Evolutionary conservation across 2,797 vertebrate genomes (phyloP).

Genomic region (Scarus forsteni): DNA sequence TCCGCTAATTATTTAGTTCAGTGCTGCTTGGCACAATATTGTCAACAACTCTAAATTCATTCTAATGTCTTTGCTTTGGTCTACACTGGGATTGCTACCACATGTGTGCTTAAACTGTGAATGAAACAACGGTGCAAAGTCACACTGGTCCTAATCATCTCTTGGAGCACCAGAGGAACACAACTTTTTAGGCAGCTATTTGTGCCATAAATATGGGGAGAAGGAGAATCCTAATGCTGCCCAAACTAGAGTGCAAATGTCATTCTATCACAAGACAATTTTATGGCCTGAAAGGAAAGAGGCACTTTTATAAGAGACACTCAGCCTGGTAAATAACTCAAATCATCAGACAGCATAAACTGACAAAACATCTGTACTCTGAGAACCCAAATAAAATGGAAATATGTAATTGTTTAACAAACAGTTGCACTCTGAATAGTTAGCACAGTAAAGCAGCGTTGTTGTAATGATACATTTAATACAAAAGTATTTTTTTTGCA

Average conservation of each 20-base stretch:
- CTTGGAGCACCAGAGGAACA: no score
- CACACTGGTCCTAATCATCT: no score
- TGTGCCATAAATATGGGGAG: no score
- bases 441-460: not conserved
- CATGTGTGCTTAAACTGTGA: no score
- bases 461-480: slow-evolving; percentile 6
- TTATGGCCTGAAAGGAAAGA: not conserved
- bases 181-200: no score
- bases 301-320: not conserved
- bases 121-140: no score
- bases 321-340: slow-evolving; percentile 22
- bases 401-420: slow-evolving; percentile 31
- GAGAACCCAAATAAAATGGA: slow-evolving; percentile 28
- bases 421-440: slow-evolving; percentile 8
- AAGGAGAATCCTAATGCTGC: no score
- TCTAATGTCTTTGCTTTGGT: no score
- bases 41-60: no score
- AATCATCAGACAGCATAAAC: slow-evolving; percentile 19
- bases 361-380: slow-evolving; percentile 10
- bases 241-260: not conserved
- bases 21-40: no score
- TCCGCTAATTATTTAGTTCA: no score
- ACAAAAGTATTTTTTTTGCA: not conserved
- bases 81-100: no score
- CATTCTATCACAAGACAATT: slow-evolving; percentile 13